Evolutionary conservation across 2,113 vertebrate genomes (phyloP), one percentile per base, ranked within the genome.

Genomic region (Zapornia atra): DNA sequence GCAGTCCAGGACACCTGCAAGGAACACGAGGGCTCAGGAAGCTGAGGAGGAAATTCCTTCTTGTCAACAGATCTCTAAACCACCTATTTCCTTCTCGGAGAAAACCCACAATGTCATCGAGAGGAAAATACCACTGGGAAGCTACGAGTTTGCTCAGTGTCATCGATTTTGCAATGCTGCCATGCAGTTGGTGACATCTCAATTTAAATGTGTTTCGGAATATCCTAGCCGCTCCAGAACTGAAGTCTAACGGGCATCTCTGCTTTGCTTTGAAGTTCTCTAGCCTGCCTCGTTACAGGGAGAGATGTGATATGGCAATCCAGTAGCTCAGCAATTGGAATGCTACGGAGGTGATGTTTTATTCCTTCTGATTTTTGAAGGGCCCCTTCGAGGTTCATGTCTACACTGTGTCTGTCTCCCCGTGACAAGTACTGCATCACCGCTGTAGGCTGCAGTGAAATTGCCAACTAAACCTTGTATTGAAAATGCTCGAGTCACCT

Each of bases 221-320:
- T 18, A 21, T 38, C 48, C 36, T 13, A 46, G 36, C 72, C 82
- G 73, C 77, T 68, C 56, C 51, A 57, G 77, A 38, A 16, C 17
- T 44, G 42, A 48, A 46, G 40, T 19, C 42, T 61, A 48, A 40
- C 26, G 17, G 69, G 70, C 72, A 24, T 15, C 63, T 85, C 15
- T 16, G 54, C 38, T 60, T 51, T 46, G 54, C 36, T 85, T 36
- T 66, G 42, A 46, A 82, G 51, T 42, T 46, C 40, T 69, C 42
- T 20, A 29, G 33, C 64, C 29, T 66, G 9, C 19, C 69, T 59
- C 1, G 0, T 70, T 36, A 1, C 21, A n/a, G 17, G 34, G 36
- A 36, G 28, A 85, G 84, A 77, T 12, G 9, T 3, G 5, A 63
- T 48, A 68, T 2, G 1, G 51, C 76, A 78, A 63, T 15, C 40